These are phyloP conservation scores for Ondatra zibethicus DNA, from an alignment of 2,113 vertebrate genomes.

Conservation along the genomic window DNA sequence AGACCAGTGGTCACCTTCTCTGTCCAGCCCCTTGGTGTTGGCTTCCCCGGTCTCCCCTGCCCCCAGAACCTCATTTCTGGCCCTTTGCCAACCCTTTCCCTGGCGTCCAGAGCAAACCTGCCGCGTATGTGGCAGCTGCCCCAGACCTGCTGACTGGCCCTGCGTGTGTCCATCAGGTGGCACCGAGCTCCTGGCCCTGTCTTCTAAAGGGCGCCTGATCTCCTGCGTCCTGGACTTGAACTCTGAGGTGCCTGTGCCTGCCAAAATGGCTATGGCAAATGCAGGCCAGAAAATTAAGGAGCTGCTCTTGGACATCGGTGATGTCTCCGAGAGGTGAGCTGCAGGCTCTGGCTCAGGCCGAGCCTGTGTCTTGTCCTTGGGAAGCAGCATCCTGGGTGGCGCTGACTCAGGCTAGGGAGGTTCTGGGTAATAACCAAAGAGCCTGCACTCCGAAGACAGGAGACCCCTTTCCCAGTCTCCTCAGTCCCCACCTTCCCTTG, in stretches of 20 bases:
- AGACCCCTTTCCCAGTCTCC: no score
- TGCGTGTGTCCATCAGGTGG: constrained; percentile 80
- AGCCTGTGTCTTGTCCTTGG: not conserved
- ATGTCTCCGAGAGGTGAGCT: constrained; percentile 92
- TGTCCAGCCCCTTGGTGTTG: not conserved
- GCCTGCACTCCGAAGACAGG: not conserved
- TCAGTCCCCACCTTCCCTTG: not conserved
- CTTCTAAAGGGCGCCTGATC: constrained; percentile 91
- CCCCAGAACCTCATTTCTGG: not conserved
- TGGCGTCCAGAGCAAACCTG: not conserved
- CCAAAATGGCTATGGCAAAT: constrained; percentile 70
- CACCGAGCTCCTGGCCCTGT: constrained; percentile 89
- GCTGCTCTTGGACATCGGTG: constrained; percentile 91
- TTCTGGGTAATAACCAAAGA: fast-evolving
- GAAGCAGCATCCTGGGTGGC: not conserved
- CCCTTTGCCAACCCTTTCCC: fast-evolving
- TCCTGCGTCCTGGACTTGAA: constrained; percentile 86
- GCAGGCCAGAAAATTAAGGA: constrained; percentile 89
- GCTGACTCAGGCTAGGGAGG: not conserved
- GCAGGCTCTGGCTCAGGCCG: fast-evolving
- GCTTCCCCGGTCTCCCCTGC: not conserved
- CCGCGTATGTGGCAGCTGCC: no score
- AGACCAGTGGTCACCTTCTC: not conserved
- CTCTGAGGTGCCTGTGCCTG: not conserved
- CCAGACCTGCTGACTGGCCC: fast-evolving